Conservation (phyloP, 1,140 invertebrate genomes). For the Drosophila elegans region DNA sequence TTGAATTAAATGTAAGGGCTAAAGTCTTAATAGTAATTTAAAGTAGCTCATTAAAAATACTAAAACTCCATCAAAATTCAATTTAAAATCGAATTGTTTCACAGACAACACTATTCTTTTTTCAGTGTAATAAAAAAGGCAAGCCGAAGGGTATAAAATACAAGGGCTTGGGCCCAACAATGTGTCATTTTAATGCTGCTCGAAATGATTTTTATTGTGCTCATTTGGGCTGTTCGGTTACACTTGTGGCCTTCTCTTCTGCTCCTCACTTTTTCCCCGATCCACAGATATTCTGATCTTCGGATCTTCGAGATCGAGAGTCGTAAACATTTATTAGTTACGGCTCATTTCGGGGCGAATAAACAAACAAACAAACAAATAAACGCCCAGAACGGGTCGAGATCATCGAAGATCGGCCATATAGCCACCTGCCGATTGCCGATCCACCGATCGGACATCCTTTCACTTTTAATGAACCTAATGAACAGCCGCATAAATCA, state of each 20-base stretch:
- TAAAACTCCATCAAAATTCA: too few relatives aligned
- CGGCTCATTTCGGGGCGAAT: conserved; percentile 63
- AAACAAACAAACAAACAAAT: conserved; percentile 67
- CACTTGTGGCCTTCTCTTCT: conserved; percentile 18
- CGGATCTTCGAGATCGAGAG: conserved; percentile 11
- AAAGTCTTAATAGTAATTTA: too few relatives aligned
- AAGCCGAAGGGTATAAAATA: not conserved
- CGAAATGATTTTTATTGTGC: conserved; percentile 67
- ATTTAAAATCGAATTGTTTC: too few relatives aligned
- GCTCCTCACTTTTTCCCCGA: conserved; percentile 5
- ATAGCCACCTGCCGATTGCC: conserved; percentile 33
- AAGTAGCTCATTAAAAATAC: too few relatives aligned
- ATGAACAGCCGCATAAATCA: conserved; percentile 77
- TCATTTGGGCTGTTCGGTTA: conserved; percentile 52
- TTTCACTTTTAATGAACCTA: conserved; percentile 81
- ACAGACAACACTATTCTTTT: not conserved
- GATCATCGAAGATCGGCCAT: conserved; percentile 8
- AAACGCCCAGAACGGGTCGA: conserved; percentile 28
- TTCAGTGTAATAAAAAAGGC: conserved; percentile 1
- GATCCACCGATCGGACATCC: conserved; percentile 52
- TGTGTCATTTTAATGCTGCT: conserved; percentile 77
- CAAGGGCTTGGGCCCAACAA: conserved; percentile 32
- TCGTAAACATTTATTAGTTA: conserved; percentile 79
- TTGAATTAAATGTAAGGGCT: too few relatives aligned
- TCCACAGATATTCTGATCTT: not conserved